phyloP scores from a whole-genome alignment of 2,113 vertebrate genomes.

The Centropus unirufus region DNA sequence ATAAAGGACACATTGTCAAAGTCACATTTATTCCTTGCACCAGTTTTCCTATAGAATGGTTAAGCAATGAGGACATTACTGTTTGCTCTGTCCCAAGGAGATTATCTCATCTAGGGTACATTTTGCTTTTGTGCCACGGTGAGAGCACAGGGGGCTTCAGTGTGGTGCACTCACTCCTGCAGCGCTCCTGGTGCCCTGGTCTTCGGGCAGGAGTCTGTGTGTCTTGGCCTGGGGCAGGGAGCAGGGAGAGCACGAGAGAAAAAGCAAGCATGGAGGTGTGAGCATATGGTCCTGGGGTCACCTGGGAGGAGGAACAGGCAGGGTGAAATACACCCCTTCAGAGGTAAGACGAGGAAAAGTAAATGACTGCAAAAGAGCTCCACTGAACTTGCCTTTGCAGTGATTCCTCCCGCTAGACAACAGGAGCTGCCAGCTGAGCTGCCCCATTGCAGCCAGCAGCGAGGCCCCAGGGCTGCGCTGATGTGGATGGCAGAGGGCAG shows the following conservation, averaged over 20 bases:
- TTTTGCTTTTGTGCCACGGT: background rate
- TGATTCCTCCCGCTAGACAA: background rate
- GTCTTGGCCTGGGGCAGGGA: background rate
- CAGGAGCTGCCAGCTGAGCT: background rate
- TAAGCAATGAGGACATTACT: background rate
- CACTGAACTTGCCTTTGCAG: background rate
- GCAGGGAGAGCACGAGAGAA: background rate
- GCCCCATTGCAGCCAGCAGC: background rate
- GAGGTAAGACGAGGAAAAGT: background rate
- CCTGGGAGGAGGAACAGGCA: background rate
- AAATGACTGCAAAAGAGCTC: background rate
- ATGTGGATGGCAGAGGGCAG: background rate
- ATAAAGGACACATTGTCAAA: background rate
- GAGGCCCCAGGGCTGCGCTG: background rate
- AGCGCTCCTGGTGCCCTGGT: rapidly evolving
- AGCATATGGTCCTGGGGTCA: background rate
- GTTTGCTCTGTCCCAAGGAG: background rate
- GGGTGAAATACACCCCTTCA: background rate
- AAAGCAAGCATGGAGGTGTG: background rate
- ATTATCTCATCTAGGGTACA: background rate
- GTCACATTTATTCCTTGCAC: background rate
- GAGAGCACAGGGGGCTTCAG: background rate
- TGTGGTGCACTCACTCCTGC: background rate
- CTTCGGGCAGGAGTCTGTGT: background rate
- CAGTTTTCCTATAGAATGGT: background rate